phyloP scores from a whole-genome alignment of 1,140 invertebrate species.

The Nasonia giraulti region DNA sequence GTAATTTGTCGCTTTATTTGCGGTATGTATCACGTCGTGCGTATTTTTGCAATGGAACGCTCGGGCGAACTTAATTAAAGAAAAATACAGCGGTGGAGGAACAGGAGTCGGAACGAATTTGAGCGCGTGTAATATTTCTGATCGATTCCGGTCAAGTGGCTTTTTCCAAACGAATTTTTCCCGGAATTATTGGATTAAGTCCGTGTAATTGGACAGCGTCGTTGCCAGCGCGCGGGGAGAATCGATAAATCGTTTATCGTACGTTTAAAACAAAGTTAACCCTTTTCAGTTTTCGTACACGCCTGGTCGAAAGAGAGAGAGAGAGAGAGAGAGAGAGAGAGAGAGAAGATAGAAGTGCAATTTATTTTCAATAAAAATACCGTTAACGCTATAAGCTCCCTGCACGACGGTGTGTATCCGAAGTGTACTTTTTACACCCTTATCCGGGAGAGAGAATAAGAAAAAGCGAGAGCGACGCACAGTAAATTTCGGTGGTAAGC shows the following conservation, averaged over 20 bases:
- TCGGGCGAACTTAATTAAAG: background rate
- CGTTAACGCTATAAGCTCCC: too few relatives aligned
- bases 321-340: background rate
- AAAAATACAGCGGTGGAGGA: background rate
- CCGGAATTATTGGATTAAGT: background rate
- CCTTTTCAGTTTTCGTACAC: background rate
- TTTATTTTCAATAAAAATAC: background rate
- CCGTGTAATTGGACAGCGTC: background rate
- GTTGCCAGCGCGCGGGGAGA: background rate
- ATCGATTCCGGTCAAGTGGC: background rate
- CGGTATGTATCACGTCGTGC: too few relatives aligned
- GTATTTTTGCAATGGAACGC: too few relatives aligned
- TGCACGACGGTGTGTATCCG: background rate
- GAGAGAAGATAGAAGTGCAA: background rate
- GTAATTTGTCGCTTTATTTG: background rate
- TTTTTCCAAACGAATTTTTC: slow-evolving; percentile 4
- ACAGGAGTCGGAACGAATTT: background rate
- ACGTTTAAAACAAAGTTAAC: slow-evolving; percentile 1
- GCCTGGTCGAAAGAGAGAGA: too few relatives aligned
- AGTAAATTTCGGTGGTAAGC: slow-evolving; percentile 4
- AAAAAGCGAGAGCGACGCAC: too few relatives aligned
- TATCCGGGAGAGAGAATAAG: background rate
- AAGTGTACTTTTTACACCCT: background rate
- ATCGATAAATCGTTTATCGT: background rate
- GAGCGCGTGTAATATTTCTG: background rate